phyloP scores from a whole-genome alignment of 1,140 invertebrate species.

The Colletes latitarsis region DNA sequence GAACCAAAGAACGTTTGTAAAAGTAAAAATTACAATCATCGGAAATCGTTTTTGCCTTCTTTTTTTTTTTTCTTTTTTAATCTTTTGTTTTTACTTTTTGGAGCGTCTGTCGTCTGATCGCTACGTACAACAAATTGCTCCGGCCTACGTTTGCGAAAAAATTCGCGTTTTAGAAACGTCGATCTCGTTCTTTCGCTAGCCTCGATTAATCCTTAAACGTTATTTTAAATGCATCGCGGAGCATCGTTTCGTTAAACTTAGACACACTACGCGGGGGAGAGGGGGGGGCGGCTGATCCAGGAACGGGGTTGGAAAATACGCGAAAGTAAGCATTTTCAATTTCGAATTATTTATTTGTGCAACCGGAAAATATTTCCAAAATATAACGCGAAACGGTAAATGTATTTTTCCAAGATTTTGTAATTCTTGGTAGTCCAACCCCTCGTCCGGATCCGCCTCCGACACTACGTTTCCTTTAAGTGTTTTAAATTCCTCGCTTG shows the following conservation, averaged over 20 bases:
- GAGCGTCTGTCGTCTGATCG: neutral
- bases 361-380: too few relatives aligned
- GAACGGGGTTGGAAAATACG: too few relatives aligned
- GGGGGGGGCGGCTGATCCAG: too few relatives aligned
- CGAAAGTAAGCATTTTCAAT: too few relatives aligned
- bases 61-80: too few relatives aligned
- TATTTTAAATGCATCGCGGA: neutral
- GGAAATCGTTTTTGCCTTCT: neutral
- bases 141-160: neutral
- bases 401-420: too few relatives aligned
- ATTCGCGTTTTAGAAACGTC: neutral
- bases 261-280: neutral
- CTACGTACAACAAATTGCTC: neutral
- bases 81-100: neutral
- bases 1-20: constrained; percentile 26
- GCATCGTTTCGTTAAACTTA: constrained; percentile 1
- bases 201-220: neutral
- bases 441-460: too few relatives aligned
- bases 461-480: neutral
- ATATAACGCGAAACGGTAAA: too few relatives aligned
- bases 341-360: too few relatives aligned
- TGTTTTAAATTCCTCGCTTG: neutral
- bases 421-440: too few relatives aligned
- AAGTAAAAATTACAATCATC: constrained; percentile 25
- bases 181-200: neutral